Base-by-base conservation (phyloP, 1,140 invertebrate species). In the Hypsibius dujardini region DNA sequence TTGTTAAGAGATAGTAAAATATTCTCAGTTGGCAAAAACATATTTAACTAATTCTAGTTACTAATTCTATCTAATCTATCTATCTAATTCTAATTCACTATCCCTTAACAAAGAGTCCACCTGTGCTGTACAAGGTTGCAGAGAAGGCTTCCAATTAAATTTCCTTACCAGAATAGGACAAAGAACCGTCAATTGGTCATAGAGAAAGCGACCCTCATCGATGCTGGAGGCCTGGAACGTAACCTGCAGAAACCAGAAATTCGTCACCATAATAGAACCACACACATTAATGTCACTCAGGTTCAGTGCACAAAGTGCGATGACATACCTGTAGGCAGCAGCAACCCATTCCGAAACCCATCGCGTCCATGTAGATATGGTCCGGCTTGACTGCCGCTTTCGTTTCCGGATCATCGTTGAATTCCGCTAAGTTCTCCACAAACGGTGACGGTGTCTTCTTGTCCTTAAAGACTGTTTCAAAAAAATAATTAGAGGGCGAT, bases 331-430 rank as follows among this genome's bases (percentile, higher is more conserved):
- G 96, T 7, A 99, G 83, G 79, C 95, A 98, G 77, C 90, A 96
- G 78, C 90, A 95, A 47, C 95, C 95, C 96, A 67, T 67, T 59
- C 96, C 96, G 80, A 98, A 98, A 47, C 92, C 95, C 94, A 98
- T 98, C 1, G 92, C 90, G 80, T 99, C 95, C 87, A 98, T 87
- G 76, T 95, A 92, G 72, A 98, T 87, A 77, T 92, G 89, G 82
- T 95, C 87, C 7, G 76, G 76, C 60, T 74, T 75, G 1, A 75
- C 75, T 59, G 73, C 75, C 46, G 45, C n/a, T 28, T 76, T 81
- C 77, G 79, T 84, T 72, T 84, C 85, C 42, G 88, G 85, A 60
- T 77, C 74, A 73, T 93, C 87, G 1, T 83, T 83, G 2, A 83
- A 77, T 7, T 72, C 72, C 45, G 74, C 45, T 81, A 90, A 80